A percentile compares a stretch with the other conserved stretches of the same genome.
phyloP scores from a whole-genome alignment of 2,888 invertebrate genomes.

The Syrphus vitripennis region DNA sequence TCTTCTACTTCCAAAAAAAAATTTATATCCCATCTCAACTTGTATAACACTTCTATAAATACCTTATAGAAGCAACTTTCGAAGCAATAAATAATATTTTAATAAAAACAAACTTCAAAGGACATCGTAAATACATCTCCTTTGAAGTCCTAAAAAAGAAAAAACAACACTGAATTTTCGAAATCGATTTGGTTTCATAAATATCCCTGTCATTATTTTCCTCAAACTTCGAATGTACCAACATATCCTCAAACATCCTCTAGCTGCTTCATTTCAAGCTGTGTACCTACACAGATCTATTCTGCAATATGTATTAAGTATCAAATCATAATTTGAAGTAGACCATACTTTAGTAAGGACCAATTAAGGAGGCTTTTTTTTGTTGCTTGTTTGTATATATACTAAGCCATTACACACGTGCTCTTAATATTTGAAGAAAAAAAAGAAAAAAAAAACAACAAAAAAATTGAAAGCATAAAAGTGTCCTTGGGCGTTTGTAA shows the following conservation, averaged over 20 bases:
- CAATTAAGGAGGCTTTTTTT: constrained; percentile 32
- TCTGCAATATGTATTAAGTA: background rate
- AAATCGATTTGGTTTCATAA: constrained; percentile 13
- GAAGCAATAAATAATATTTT: background rate
- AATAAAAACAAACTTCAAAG: background rate
- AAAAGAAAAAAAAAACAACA: background rate
- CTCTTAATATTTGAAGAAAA: background rate
- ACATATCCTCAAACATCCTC: background rate
- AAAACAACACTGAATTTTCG: background rate
- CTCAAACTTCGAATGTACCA: background rate
- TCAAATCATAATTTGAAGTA: constrained; percentile 43
- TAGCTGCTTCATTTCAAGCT: no score
- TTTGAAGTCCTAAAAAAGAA: background rate
- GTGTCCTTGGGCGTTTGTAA: background rate
- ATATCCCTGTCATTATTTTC: constrained; percentile 27
- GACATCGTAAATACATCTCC: background rate
- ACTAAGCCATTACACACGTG: constrained; percentile 38
- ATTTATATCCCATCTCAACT: no score
- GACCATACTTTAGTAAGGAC: constrained; percentile 23
- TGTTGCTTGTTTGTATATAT: no score
- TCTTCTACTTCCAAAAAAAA: no score
- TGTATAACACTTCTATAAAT: no score
- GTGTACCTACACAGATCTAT: background rate
- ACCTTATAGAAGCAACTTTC: no score
- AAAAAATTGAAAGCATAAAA: background rate